Evolutionary conservation across 2,888 invertebrate genomes (phyloP), one percentile per base, ranked within the genome.

Genomic region (Caenorhabditis sp.): DNA sequence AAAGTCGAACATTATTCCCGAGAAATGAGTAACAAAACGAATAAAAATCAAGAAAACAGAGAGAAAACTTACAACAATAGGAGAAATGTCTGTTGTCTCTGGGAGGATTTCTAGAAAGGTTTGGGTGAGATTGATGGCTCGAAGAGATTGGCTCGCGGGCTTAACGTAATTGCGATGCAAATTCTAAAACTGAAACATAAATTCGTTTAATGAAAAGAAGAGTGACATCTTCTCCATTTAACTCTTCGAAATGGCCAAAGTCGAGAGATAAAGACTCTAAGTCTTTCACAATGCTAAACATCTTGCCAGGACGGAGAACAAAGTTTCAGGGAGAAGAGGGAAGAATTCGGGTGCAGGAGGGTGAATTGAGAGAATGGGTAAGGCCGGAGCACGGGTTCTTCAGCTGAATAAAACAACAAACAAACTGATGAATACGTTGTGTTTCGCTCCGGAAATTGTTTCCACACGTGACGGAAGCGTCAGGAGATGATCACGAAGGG

Each of bases 401-500:
- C 50, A 20, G 58, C 44, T 62, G 55, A 62, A 61, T 61, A 20
- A 61, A 71, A 55, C 70, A 40, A 70, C 61, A 70, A 61, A 53
- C 62, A 55, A 50, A 69, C 32, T 35, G 68, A 58, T 58, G 58
- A 60, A 50, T 40, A 15, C 18, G 60, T 22, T 24, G 32, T 61
- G 61, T 61, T 62, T 62, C 64, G 53, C 64, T 58, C 72, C 72
- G 64, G 72, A 64, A 64, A 64, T 64, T 72, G 56, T 55, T 53
- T 62, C 18, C 51, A 22, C 69, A 61, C 60, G 60, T 70, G 69
- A 70, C 40, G 22, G 18, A 40, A 11, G 32, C 28, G 56, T 32
- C 56, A 35, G 32, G 3, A 18, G 47, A 47, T 47, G 9, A 18
- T 47, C 47, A 47, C 18, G 47, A 18, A 4, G 40, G 13, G 47